A percentile compares a stretch with the other conserved stretches of the same genome.
Evolutionary conservation across 1,140 invertebrate genomes (phyloP).

Genomic region (Achatina immaculata): DNA sequence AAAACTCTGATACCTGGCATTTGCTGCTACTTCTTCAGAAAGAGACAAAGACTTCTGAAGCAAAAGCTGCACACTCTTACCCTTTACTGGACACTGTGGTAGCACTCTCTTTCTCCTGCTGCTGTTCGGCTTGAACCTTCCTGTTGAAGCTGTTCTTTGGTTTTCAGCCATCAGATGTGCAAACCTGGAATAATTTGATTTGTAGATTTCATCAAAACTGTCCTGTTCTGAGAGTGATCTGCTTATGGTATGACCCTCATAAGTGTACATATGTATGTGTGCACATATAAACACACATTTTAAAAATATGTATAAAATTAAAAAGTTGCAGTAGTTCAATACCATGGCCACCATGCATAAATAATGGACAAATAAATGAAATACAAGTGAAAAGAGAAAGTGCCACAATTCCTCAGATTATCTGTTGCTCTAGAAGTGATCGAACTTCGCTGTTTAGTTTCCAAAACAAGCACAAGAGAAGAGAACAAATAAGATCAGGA

Average conservation of each 20-base stretch:
- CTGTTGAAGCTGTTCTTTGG: background rate
- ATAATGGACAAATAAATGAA: no score
- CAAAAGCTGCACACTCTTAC: conserved; percentile 22
- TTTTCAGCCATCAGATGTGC: conserved; percentile 17
- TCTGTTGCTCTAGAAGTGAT: no score
- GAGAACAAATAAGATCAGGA: no score
- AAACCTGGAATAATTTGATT: conserved; percentile 25
- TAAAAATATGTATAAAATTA: no score
- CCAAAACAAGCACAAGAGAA: background rate
- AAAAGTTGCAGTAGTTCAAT: no score
- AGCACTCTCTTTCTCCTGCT: conserved; percentile 11
- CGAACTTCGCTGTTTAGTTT: no score
- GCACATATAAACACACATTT: no score
- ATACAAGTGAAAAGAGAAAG: no score
- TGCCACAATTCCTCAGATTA: no score
- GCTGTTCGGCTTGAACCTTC: background rate
- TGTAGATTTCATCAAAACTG: conserved; percentile 38
- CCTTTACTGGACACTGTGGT: background rate
- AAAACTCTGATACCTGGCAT: conserved; percentile 13
- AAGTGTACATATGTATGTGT: no score
- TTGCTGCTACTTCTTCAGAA: conserved; percentile 27
- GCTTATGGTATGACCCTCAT: background rate
- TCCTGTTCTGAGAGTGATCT: background rate
- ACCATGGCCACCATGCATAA: no score
- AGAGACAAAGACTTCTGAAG: conserved; percentile 33